Conservation (phyloP, 2,113 vertebrate genomes). For the Cottus gobio region DNA sequence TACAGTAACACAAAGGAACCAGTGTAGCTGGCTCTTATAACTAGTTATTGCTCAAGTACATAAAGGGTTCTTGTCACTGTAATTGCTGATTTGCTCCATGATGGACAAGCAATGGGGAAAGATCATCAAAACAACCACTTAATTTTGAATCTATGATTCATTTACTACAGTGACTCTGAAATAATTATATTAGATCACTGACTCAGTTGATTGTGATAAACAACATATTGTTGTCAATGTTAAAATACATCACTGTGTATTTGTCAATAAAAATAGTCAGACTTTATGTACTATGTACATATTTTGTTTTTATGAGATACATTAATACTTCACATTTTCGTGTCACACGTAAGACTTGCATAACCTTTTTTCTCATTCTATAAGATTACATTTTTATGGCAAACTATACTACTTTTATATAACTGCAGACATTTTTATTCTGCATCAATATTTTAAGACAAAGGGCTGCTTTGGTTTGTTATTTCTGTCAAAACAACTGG, state of each 20-base stretch:
- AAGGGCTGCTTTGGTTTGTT: background rate
- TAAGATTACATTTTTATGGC: too few species aligned
- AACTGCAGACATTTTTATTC: background rate
- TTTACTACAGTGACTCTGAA: too few species aligned
- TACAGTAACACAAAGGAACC: conserved; percentile 76
- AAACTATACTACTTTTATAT: background rate
- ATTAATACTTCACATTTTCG: too few species aligned
- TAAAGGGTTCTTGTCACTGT: background rate
- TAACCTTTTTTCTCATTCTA: too few species aligned
- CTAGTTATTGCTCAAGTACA: background rate
- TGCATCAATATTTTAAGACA: background rate
- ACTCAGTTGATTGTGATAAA: too few species aligned
- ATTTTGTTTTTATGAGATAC: too few species aligned
- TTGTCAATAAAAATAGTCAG: too few species aligned
- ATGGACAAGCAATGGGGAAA: background rate
- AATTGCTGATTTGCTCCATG: background rate
- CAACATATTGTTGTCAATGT: too few species aligned
- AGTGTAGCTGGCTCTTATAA: background rate
- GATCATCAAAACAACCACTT: background rate
- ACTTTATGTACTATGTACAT: too few species aligned
- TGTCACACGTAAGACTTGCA: background rate
- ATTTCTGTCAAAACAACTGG: background rate
- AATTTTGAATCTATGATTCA: background rate
- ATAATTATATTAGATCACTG: too few species aligned
- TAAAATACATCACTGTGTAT: too few species aligned